Conservation (phyloP, 2,113 vertebrate genomes). For the Sebastes schlegelii region DNA sequence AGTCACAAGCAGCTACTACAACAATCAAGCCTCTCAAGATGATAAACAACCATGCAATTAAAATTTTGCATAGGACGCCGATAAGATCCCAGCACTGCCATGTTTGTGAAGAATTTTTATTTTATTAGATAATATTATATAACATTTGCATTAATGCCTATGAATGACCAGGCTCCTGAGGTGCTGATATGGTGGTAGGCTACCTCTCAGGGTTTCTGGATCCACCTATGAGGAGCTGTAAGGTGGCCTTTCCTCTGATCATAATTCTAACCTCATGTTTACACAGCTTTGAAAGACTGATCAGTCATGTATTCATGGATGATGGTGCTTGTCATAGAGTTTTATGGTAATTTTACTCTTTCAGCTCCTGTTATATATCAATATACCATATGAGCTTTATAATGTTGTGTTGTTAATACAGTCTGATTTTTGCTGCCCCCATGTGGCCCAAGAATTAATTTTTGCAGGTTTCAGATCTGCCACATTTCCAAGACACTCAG, state of each 20-base stretch:
- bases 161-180: too few relatives aligned
- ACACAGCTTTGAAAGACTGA: neutral
- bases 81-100: neutral
- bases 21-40: constrained; percentile 16
- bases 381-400: neutral
- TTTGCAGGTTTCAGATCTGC: neutral
- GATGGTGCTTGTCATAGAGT: neutral
- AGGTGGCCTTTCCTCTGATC: neutral
- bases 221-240: neutral
- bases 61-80: neutral
- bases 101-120: neutral
- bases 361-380: neutral
- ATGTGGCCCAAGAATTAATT: neutral
- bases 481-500: neutral
- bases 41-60: constrained; percentile 5
- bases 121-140: neutral
- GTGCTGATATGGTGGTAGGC: neutral
- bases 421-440: neutral
- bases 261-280: neutral
- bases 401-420: neutral
- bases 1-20: constrained; percentile 30
- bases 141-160: neutral
- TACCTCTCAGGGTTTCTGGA: neutral
- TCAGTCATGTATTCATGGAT: neutral
- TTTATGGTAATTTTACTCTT: neutral